phyloP scores from a whole-genome alignment of 2,888 invertebrate genomes.

The Steinernema hermaphroditum region DNA sequence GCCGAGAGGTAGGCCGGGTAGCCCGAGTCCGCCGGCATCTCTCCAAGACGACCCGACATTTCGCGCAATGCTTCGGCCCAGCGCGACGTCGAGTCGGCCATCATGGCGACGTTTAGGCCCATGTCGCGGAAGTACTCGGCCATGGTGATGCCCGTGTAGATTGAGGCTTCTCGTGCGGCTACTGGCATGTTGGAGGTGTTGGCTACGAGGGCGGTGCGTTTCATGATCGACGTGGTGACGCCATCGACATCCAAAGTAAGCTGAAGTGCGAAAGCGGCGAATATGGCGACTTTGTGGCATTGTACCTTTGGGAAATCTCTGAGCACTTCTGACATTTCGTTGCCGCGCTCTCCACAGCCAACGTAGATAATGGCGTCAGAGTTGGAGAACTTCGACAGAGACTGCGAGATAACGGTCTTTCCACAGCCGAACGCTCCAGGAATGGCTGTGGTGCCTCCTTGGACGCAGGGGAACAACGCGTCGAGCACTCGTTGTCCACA shows the following conservation, averaged over 20 bases:
- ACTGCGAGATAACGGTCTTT: conserved; percentile 98
- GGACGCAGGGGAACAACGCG: conserved; percentile 86
- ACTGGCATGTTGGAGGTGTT: conserved; percentile 99
- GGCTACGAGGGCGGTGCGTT: conserved; percentile 93
- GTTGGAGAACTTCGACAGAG: conserved; percentile 96
- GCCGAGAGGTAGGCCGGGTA: conserved; percentile 99
- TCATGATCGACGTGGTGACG: conserved; percentile 94
- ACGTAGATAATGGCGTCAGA: conserved; percentile 98
- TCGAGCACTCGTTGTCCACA: conserved; percentile 96
- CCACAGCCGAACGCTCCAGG: conserved; percentile 99
- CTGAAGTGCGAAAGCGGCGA: not conserved
- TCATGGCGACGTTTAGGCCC: conserved; percentile 99
- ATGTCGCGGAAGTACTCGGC: conserved; percentile 93
- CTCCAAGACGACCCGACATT: conserved; percentile 96
- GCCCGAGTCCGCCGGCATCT: conserved; percentile 96
- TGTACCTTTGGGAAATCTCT: conserved; percentile 88
- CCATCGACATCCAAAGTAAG: conserved; percentile 23
- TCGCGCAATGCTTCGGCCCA: conserved; percentile 99
- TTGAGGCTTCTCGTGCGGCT: conserved; percentile 97
- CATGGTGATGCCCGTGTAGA: conserved; percentile 80
- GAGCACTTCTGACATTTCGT: conserved; percentile 96
- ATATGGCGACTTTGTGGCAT: not conserved
- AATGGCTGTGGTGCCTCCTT: conserved; percentile 68
- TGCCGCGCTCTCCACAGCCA: conserved; percentile 97
- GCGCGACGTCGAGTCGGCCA: conserved; percentile 98